Base-by-base conservation (phyloP, 1,140 invertebrate genomes). In the Cydia fagiglandana region DNA sequence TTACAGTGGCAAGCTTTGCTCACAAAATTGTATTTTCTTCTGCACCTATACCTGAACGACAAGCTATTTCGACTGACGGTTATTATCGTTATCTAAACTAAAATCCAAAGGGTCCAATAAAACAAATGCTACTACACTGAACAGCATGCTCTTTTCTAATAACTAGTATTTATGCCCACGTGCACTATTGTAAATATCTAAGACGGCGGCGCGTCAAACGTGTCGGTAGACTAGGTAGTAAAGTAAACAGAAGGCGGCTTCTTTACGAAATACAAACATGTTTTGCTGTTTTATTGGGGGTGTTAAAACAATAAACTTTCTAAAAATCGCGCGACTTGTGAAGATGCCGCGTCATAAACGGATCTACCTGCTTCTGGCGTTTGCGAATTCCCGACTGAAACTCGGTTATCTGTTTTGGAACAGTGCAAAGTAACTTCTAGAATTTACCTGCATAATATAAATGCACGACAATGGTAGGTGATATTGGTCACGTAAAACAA, bases 301-400 rank as follows among this genome's bases (percentile, higher is more conserved):
- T 75, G 30, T 61, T 88, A 89, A 88, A 89, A 88, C 83, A 89
- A 88, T 89, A 85, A 84, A 78, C 78, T 82, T 85, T 85, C 81
- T 86, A 80, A 38, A 53, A 53, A 74, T 74, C 73, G 20, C 47
- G 17, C 79, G 80, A n/a, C 24, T 45, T 78, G 73, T 78, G 70
- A 78, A 64, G 64, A 56, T 61, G 78, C 79, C 76, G 78, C 45
- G 77, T 77, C 78, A 68, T 84, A 82, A 84, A 85, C 73, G 45
- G 73, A 50, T 76, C 75, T 87, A 85, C 85, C 84, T 89, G 84
- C 76, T 75, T 56, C 74, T 78, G 73, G 78, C 70, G 47, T 79
- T 85, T 84, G 85, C 83, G 66, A 87, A 75, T 80, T 79, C 56
- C 74, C 74, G 45, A 28, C 73, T 24, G 9, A 41, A 41, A 41